Evolutionary conservation across 2,113 vertebrate genomes (phyloP).

Genomic region (Otocyon megalotis): DNA sequence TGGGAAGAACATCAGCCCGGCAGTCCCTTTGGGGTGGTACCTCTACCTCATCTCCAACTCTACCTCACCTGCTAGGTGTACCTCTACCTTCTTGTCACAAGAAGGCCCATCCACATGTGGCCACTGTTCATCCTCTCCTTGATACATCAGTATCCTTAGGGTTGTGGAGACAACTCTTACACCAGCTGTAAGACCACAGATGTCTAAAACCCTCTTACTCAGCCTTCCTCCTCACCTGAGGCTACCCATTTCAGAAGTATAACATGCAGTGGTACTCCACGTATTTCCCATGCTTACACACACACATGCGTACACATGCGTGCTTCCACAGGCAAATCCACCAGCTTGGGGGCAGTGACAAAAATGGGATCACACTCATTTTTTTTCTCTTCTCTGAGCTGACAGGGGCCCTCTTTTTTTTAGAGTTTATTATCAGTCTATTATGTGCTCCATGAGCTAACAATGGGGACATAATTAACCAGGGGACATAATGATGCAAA

Average conservation of each 20-base stretch:
- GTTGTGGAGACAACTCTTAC: neutral
- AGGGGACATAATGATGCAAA: neutral
- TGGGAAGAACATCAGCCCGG: slow-evolving; percentile 90
- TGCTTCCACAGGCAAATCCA: neutral
- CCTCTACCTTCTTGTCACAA: slow-evolving; percentile 85
- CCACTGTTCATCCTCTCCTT: neutral
- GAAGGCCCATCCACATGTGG: neutral
- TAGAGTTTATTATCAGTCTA: neutral
- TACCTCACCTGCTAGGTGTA: slow-evolving; percentile 64
- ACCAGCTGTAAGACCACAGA: accelerated
- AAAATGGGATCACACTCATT: neutral
- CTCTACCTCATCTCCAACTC: slow-evolving; percentile 84
- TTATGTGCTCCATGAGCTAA: neutral
- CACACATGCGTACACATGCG: neutral
- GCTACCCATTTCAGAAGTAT: accelerated
- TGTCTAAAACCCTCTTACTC: neutral
- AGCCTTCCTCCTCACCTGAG: neutral
- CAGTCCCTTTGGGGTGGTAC: slow-evolving; percentile 90
- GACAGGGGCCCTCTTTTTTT: neutral
- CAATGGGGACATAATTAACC: too few species aligned
- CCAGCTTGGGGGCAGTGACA: neutral
- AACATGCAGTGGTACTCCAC: accelerated
- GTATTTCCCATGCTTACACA: accelerated
- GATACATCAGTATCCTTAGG: neutral
- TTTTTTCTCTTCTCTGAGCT: neutral